Conservation (phyloP, 92 coral and sea anemone genomes). For the Siderastrea siderea region DNA sequence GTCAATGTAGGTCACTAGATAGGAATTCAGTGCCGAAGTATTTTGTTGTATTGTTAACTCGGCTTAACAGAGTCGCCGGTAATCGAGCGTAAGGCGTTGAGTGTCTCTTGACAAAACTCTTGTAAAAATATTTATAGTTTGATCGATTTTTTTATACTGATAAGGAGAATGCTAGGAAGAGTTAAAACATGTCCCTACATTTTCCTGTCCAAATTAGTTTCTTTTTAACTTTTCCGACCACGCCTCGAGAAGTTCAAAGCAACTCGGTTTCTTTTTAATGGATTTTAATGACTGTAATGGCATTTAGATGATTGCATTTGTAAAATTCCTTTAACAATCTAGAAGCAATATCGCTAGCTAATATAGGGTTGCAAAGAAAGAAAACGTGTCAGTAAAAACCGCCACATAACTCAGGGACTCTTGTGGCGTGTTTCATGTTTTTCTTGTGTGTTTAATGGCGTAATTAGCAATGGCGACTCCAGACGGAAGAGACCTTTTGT, state of each 20-base stretch:
- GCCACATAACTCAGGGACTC: slow-evolving; percentile 17
- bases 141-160: neutral
- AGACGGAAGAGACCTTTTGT: slow-evolving; percentile 35
- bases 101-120: slow-evolving; percentile 34
- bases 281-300: neutral
- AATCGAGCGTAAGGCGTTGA: slow-evolving; percentile 11
- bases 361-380: slow-evolving; percentile 9
- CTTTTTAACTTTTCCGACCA: slow-evolving; percentile 1
- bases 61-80: slow-evolving; percentile 18
- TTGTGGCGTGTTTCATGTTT: slow-evolving; percentile 1
- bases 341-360: slow-evolving; percentile 19
- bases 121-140: slow-evolving; percentile 13
- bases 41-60: slow-evolving; percentile 33
- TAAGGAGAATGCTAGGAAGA: neutral
- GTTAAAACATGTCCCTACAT: no score
- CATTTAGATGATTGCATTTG: slow-evolving; percentile 17
- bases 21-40: slow-evolving; percentile 18
- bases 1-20: neutral
- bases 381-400: slow-evolving; percentile 28
- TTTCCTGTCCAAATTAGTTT: slow-evolving; percentile 3
- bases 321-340: slow-evolving; percentile 19
- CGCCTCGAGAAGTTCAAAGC: neutral
- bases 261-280: slow-evolving; percentile 5
- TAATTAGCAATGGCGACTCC: slow-evolving; percentile 26
- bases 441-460: slow-evolving; percentile 32